Conservation (phyloP, 2,888 invertebrate species). For the Anarsia innoxiella region DNA sequence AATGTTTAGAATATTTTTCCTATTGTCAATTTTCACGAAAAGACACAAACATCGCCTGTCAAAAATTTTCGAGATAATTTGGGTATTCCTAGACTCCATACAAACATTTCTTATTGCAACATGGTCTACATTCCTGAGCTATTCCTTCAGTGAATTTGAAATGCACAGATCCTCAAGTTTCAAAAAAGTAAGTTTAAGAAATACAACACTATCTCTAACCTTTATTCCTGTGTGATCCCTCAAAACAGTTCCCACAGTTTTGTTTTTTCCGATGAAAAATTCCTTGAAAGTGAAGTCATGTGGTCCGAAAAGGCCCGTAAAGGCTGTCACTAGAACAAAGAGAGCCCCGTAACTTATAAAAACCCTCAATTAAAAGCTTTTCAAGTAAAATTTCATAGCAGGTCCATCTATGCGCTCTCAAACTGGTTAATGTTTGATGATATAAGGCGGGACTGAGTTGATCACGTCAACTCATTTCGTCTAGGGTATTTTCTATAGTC, state of each 20-base stretch:
- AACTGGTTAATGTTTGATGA: too few species aligned
- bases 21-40: slow-evolving; percentile 40
- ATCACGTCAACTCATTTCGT: too few species aligned
- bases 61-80: slow-evolving; percentile 54
- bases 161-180: slow-evolving; percentile 60
- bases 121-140: slow-evolving; percentile 49
- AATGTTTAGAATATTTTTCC: slow-evolving; percentile 42
- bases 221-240: neutral
- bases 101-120: slow-evolving; percentile 47
- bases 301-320: neutral
- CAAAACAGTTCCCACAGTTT: neutral
- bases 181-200: slow-evolving; percentile 43
- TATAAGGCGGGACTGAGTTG: too few species aligned
- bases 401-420: too few species aligned
- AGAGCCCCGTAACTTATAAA: neutral
- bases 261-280: neutral
- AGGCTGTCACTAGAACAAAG: neutral
- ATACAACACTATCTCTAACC: neutral
- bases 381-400: too few species aligned
- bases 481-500: too few species aligned
- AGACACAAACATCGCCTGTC: slow-evolving; percentile 43
- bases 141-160: slow-evolving; percentile 55
- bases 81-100: slow-evolving; percentile 41
- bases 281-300: neutral
- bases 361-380: too few species aligned